phyloP scores from a whole-genome alignment of 2,113 vertebrate genomes.

The Barnardius zonarius region DNA sequence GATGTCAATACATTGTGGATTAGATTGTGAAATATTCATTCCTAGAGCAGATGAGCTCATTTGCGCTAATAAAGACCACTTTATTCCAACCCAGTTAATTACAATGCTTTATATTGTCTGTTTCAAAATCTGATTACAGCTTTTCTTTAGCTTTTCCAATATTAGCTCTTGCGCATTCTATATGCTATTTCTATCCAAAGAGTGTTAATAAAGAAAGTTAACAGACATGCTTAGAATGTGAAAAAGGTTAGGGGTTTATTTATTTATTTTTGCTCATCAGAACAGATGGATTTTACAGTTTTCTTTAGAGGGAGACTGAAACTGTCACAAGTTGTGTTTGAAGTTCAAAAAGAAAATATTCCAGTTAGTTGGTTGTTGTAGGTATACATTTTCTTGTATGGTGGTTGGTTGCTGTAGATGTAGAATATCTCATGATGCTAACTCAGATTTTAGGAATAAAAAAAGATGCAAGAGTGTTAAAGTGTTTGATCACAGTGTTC shows the following conservation, averaged over 20 bases:
- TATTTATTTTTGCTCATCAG: background rate
- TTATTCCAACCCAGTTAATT: constrained; percentile 54
- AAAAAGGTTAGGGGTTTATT: background rate
- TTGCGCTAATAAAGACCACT: constrained; percentile 58
- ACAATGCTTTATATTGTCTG: constrained; percentile 51
- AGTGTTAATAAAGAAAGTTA: constrained; percentile 39
- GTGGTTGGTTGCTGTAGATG: background rate
- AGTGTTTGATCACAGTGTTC: background rate
- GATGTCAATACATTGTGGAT: constrained; percentile 59
- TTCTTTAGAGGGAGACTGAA: background rate
- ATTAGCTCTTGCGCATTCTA: constrained; percentile 1
- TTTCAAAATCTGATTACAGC: constrained; percentile 62
- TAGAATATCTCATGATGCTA: background rate
- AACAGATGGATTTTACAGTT: constrained; percentile 37
- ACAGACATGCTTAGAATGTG: constrained; percentile 44
- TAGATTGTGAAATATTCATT: constrained; percentile 68
- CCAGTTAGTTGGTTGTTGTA: background rate
- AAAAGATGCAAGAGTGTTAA: background rate
- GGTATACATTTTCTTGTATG: background rate
- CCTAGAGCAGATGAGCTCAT: constrained; percentile 44
- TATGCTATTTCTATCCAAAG: constrained; percentile 41
- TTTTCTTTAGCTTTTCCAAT: constrained; percentile 59
- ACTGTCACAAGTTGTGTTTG: background rate
- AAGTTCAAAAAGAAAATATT: background rate
- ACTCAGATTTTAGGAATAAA: background rate